A percentile compares a stretch with the other conserved stretches of the same genome.
Conservation (phyloP, 1,140 invertebrate species). For the Penaeus japonicus region DNA sequence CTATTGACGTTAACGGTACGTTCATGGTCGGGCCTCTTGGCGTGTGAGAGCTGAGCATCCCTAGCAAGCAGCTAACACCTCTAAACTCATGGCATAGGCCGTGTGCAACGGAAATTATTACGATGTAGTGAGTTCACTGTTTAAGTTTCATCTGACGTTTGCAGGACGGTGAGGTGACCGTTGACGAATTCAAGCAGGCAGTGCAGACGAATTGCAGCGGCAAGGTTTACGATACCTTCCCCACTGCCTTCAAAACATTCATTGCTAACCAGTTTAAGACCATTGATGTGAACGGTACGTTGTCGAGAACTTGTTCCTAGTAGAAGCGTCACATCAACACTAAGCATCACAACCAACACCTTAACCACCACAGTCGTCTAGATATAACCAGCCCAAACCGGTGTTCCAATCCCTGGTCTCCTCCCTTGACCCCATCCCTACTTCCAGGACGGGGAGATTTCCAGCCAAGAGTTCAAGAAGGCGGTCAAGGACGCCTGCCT, state of each 20-base stretch:
- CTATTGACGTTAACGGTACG: conserved; percentile 78
- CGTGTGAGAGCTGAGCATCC: conserved; percentile 39
- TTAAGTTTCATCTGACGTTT: conserved; percentile 23
- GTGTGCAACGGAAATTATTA: neutral
- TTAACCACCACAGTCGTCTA: neutral
- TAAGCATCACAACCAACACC: neutral
- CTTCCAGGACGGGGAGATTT: conserved; percentile 75
- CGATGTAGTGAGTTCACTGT: neutral
- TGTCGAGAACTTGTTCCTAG: neutral
- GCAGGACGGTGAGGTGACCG: conserved; percentile 77
- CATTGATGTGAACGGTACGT: conserved; percentile 76
- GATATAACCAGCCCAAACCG: no score
- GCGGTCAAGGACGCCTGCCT: conserved; percentile 81
- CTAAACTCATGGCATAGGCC: neutral
- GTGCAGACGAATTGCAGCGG: conserved; percentile 81
- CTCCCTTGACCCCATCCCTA: conserved; percentile 22
- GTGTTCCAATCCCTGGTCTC: neutral
- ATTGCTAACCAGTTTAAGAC: conserved; percentile 83
- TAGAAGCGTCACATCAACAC: conserved; percentile 23
- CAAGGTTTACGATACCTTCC: conserved; percentile 77
- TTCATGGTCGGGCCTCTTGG: conserved; percentile 2
- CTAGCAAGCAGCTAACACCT: conserved; percentile 10
- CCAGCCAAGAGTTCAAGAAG: conserved; percentile 80
- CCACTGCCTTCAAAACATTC: conserved; percentile 72
- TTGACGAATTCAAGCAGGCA: conserved; percentile 81